Evolutionary conservation across 2,888 invertebrate genomes (phyloP).

Genomic region (Macaria liturata): DNA sequence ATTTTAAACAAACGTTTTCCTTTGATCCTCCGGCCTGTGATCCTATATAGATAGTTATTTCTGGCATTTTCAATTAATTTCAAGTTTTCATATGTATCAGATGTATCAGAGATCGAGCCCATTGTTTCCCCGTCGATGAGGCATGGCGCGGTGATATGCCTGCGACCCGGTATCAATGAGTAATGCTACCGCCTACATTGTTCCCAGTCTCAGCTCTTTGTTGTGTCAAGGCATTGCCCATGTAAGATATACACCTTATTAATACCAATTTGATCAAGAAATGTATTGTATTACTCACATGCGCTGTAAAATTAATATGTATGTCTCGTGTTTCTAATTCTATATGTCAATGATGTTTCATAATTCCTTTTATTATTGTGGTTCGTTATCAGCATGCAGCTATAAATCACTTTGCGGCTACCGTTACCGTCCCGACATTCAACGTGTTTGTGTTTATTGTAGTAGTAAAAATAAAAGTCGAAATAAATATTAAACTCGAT

Average conservation of each 20-base stretch:
- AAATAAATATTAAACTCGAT: neutral
- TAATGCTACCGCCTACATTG: constrained; percentile 35
- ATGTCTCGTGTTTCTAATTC: neutral
- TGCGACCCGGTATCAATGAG: constrained; percentile 38
- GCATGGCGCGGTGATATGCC: constrained; percentile 40
- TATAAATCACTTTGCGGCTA: neutral
- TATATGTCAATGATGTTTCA: neutral
- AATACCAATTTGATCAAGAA: too few relatives aligned
- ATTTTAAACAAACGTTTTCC: too few relatives aligned
- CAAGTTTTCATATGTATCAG: too few relatives aligned
- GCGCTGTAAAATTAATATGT: neutral
- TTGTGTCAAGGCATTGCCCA: constrained; percentile 15
- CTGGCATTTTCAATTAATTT: too few relatives aligned
- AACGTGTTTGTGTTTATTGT: neutral
- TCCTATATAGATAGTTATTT: too few relatives aligned
- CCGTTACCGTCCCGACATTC: neutral
- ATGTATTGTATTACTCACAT: too few relatives aligned
- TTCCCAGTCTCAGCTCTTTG: constrained; percentile 29
- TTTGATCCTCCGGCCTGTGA: too few relatives aligned
- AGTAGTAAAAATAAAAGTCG: too few relatives aligned
- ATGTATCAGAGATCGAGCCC: constrained; percentile 25
- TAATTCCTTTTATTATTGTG: neutral
- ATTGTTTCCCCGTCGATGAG: constrained; percentile 52
- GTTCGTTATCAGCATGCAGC: neutral
- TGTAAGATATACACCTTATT: too few relatives aligned